These are phyloP conservation scores for Drosophila ustulata DNA, from an alignment of 2,888 invertebrate genomes.

Conservation along the genomic window DNA sequence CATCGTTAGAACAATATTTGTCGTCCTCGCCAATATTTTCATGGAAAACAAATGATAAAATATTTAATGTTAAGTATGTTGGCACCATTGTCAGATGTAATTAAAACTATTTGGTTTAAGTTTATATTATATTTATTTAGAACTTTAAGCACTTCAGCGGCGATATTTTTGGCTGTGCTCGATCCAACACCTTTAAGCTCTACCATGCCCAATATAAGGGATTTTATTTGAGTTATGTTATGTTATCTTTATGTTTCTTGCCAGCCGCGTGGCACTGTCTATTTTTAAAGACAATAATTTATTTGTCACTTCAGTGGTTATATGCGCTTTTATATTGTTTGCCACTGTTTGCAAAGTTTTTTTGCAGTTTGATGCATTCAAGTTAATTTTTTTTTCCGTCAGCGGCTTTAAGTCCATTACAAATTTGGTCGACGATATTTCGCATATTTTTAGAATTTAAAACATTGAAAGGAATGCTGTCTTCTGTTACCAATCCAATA, in stretches of 20 bases:
- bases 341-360: conserved; percentile 41
- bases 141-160: conserved; percentile 21
- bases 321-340: conserved; percentile 28
- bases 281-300: too few relatives aligned
- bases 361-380: background rate
- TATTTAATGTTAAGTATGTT: conserved; percentile 38
- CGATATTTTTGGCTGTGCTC: conserved; percentile 25
- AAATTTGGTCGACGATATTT: too few relatives aligned
- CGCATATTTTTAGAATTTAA: too few relatives aligned
- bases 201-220: conserved; percentile 35
- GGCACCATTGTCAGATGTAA: conserved; percentile 41
- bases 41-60: conserved; percentile 23
- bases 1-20: conserved; percentile 6
- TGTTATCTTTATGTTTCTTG: too few relatives aligned
- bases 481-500: too few relatives aligned
- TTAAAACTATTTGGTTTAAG: conserved; percentile 39
- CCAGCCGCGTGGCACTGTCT: too few relatives aligned
- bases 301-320: too few relatives aligned
- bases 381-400: too few relatives aligned
- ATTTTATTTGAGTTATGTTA: conserved; percentile 34
- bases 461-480: too few relatives aligned
- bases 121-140: conserved; percentile 38
- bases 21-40: conserved; percentile 11
- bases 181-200: conserved; percentile 33
- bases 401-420: too few relatives aligned